A percentile compares a stretch with the other conserved stretches of the same genome.
phyloP scores from a whole-genome alignment of 2,113 vertebrate genomes.

The Crotalus horridus region DNA sequence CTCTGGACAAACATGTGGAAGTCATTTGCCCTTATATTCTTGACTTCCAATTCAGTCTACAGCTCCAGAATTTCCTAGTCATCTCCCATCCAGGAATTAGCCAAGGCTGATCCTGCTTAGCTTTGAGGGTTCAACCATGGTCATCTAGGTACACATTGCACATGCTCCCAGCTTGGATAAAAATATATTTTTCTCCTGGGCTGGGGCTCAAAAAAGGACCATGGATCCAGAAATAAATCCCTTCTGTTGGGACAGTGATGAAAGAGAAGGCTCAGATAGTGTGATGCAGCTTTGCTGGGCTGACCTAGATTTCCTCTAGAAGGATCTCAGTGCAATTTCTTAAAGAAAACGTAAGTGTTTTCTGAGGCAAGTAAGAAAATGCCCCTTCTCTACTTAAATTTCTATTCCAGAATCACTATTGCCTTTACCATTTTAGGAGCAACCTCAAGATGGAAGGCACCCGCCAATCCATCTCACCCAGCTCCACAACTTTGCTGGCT shows the following conservation, averaged over 20 bases:
- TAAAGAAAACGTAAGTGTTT: background rate
- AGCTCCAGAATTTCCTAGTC: background rate
- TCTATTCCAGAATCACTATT: background rate
- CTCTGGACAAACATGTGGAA: background rate
- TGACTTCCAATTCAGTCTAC: background rate
- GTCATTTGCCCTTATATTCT: background rate
- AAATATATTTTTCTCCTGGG: conserved; percentile 9
- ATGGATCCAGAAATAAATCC: conserved; percentile 18
- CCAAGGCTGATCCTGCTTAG: background rate
- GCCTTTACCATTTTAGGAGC: background rate
- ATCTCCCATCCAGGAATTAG: background rate
- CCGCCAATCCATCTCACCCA: background rate
- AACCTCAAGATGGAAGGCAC: background rate
- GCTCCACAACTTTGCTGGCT: background rate
- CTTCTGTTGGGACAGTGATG: conserved; percentile 8
- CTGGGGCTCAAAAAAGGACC: background rate
- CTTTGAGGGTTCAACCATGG: background rate
- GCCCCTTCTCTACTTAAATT: background rate
- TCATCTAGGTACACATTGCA: background rate
- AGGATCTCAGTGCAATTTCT: background rate
- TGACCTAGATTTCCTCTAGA: conserved; percentile 24
- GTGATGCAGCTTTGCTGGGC: background rate
- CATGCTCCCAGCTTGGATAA: conserved; percentile 6
- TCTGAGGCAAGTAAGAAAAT: background rate
- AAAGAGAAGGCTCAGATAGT: conserved; percentile 2